Base-by-base conservation (phyloP, 1,140 invertebrate species). In the Drosophila equinoxialis region DNA sequence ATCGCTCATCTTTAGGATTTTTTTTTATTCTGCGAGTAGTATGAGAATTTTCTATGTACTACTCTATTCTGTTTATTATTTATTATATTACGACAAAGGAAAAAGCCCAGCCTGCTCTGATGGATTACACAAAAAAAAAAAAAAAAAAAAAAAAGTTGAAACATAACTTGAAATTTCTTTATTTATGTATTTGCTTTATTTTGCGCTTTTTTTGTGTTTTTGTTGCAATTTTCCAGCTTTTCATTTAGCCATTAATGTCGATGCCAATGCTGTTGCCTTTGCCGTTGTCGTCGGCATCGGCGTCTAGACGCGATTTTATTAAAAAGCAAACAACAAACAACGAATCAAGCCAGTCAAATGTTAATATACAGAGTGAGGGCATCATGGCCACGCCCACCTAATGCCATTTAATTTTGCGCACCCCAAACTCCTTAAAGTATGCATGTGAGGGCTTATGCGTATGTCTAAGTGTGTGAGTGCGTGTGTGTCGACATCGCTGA, bases 1-100 rank as follows among this genome's bases (percentile, higher is more conserved):
- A 35, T 99, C 98, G 86, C 96, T 96, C 96, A 97, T 97, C 6
- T 71, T 84, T 92, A 37, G 4, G 17, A 13, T 33, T 13, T 68
- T 13, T 61, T 65, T 17, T 57, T 8, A 1, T 37, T 7, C 1
- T 30, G 13, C 37, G 17, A 30, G 30, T 30, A 39, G 13, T 33
- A 51, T 11, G 17, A 23, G 17, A 23, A 23, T 51, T 10, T 51
- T 2, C 1, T n/a, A n/a, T n/a, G n/a, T n/a, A n/a, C n/a, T n/a
- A n/a, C n/a, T n/a, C n/a, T n/a, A n/a, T n/a, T n/a, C n/a, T n/a
- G n/a, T 37, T 11, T 37, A 37, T 37, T 11, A 39, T 39, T 39
- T 4, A 39, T 2, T 39, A 20, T 30, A 0, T 51, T 26, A 26
- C 23, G 45, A 11, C 8, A 48, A 48, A 17, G n/a, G 6, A 30